A percentile compares a stretch with the other conserved stretches of the same genome.
Conservation (phyloP, 1,140 invertebrate genomes). For the Sarcophaga peregrina region DNA sequence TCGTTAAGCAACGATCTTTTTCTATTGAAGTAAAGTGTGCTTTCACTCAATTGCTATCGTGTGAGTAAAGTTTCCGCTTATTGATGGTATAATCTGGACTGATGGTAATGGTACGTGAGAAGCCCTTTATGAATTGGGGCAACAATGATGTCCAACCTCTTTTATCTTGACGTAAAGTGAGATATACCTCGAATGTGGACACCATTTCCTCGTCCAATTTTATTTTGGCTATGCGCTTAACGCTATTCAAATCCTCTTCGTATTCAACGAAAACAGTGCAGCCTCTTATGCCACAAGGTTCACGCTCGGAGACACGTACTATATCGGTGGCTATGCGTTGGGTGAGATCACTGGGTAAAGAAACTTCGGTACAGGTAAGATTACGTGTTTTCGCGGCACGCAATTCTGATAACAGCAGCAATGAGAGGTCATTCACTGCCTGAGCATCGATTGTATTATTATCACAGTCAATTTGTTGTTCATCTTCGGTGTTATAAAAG, state of each 20-base stretch:
- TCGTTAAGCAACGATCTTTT: no score
- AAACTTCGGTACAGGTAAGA: conserved; percentile 35
- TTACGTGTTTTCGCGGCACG: conserved; percentile 23
- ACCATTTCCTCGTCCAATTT: conserved; percentile 36
- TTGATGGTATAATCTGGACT: conserved; percentile 33
- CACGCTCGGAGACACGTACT: conserved; percentile 29
- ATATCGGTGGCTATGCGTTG: conserved; percentile 37
- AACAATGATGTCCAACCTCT: conserved; percentile 25
- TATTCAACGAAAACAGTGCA: conserved; percentile 31
- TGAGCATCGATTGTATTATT: conserved; percentile 2
- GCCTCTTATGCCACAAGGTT: conserved; percentile 31
- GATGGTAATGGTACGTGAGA: conserved; percentile 23
- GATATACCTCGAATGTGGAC: conserved; percentile 23
- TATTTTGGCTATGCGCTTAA: conserved; percentile 28
- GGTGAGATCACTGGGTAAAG: conserved; percentile 36
- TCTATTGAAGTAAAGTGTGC: not conserved
- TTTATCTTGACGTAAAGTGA: conserved; percentile 24
- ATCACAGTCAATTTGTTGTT: conserved; percentile 29
- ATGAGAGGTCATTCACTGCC: conserved; percentile 33
- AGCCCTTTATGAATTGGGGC: conserved; percentile 31
- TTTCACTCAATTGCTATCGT: conserved; percentile 24
- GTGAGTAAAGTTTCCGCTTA: conserved; percentile 29
- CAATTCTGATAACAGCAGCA: conserved; percentile 8
- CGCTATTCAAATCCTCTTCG: conserved; percentile 5
- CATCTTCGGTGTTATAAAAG: conserved; percentile 1